These are phyloP conservation scores for Pseudochirops cupreus DNA, from an alignment of 2,797 vertebrate species.

Conservation along the genomic window DNA sequence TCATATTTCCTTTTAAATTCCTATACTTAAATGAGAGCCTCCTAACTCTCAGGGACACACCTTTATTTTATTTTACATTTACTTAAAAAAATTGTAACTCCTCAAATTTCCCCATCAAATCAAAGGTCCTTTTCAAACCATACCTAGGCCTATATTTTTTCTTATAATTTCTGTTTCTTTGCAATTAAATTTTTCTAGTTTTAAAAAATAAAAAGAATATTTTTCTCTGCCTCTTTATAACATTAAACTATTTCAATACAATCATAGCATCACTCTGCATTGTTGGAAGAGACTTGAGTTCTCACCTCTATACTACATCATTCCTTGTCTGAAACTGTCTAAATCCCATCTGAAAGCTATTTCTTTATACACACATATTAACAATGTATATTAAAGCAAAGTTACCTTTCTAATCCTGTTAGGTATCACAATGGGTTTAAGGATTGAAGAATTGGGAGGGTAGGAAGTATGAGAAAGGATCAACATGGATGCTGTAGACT, in stretches of 20 bases:
- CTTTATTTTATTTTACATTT: background rate
- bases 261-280: background rate
- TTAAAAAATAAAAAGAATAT: background rate
- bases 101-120: too few species aligned
- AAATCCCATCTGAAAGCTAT: background rate
- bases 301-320: background rate
- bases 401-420: background rate
- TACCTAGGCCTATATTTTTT: background rate
- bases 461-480: background rate
- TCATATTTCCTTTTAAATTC: background rate
- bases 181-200: background rate
- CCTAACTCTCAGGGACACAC: background rate
- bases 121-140: background rate
- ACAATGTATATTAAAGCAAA: background rate
- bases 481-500: background rate
- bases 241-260: background rate
- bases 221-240: background rate
- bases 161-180: background rate
- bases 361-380: too few species aligned
- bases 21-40: background rate
- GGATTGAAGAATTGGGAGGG: background rate
- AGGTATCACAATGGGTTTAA: background rate
- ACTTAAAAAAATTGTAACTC: background rate
- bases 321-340: background rate
- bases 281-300: background rate